Evolutionary conservation across 2,113 vertebrate species (phyloP).

Genomic region (Phaethornis superciliosus): DNA sequence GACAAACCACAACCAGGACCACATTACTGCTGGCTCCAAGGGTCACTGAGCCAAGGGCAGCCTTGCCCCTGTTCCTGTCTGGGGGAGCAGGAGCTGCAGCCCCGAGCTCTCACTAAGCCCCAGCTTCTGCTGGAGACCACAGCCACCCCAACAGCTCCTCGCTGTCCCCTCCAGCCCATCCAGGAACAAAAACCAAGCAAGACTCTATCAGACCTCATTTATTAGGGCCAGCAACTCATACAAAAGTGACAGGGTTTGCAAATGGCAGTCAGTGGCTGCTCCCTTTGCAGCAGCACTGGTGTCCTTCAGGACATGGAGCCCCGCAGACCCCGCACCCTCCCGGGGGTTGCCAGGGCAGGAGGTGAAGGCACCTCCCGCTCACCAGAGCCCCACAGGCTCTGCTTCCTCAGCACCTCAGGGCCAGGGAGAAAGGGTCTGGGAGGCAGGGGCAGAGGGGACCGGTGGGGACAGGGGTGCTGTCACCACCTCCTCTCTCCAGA

Average conservation of each 20-base stretch:
- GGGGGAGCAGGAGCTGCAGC: not conserved
- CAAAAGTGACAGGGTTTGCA: not conserved
- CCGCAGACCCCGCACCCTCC: fast-evolving
- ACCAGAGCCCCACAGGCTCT: not conserved
- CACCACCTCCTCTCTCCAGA: not conserved
- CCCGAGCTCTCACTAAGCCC: not conserved
- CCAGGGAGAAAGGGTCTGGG: not conserved
- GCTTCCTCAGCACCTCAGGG: fast-evolving
- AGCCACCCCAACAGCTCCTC: not conserved
- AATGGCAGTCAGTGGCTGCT: not conserved
- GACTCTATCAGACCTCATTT: slow-evolving; percentile 28
- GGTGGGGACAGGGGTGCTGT: too few species aligned
- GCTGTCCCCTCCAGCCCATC: not conserved
- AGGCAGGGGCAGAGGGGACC: fast-evolving
- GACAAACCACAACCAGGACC: not conserved
- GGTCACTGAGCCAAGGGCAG: not conserved
- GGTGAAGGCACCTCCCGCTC: not conserved
- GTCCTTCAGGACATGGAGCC: not conserved
- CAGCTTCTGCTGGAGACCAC: fast-evolving
- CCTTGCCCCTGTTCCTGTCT: too few species aligned
- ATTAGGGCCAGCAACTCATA: not conserved
- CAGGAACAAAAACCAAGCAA: slow-evolving; percentile 10
- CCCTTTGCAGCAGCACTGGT: not conserved
- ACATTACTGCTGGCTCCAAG: not conserved
- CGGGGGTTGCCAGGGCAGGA: fast-evolving